Base-by-base conservation (phyloP, 2,888 invertebrate genomes). In the Ptilodon capucinus region DNA sequence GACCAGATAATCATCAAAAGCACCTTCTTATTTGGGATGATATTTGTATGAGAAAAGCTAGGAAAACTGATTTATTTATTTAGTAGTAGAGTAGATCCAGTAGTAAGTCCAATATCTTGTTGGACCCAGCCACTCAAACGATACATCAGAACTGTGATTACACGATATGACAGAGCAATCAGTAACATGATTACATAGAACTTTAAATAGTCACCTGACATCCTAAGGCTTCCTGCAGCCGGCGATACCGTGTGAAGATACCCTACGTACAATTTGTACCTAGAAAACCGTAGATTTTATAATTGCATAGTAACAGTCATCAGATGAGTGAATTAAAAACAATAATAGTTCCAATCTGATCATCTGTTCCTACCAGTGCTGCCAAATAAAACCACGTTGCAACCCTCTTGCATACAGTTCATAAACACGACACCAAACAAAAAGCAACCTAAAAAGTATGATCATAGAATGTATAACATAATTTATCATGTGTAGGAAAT, bases 301-400 rank as follows among this genome's bases (percentile, higher is more conserved):
- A 13, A 19, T 14, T 16, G 13, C 25, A 16, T 16, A 40, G 25
- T 16, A 40, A 25, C 23, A 40, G 11, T 23, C 14, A 40, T 36
- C 48, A 50, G 53, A 64, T 55, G 60, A 32, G 40, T 48, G 51
- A 63, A 63, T 66, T 66, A 57, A 63, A 64, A 43, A 41, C 67
- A 53, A 44, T 66, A 64, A 63, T 60, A 66, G 60, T 54, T 44
- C 21, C 47, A 48, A 65, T 57, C 54, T 54, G 60, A 51, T 52
- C 32, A 40, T 13, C 40, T 48, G 61, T 65, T 65, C 67, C 64
- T 65, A 48, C 56, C 64, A 48, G 58, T 56, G 46, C 46, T 64
- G 64, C 64, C 64, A 65, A 65, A 66, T 64, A 49, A 64, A 64
- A 51, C 46, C 38, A 43, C 38, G 28, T 40, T 34, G 46, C 46